Percentiles rank a stretch among this genome's conserved stretches.
phyloP scores from a whole-genome alignment of 2,113 vertebrate genomes.

The Hemibagrus wyckioides region DNA sequence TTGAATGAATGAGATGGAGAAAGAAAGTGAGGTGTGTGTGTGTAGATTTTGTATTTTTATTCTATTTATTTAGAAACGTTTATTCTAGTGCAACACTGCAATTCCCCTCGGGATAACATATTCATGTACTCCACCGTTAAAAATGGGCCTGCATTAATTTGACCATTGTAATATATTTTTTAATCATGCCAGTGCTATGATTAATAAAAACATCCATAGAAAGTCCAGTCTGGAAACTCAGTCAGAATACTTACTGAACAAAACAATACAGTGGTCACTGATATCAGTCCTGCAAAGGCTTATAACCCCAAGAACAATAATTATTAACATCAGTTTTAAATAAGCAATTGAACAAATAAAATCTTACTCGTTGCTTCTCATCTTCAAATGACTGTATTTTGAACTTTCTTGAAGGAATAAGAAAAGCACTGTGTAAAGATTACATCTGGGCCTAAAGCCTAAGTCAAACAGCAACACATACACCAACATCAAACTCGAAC shows the following conservation, averaged over 20 bases:
- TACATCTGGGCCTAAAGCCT: not conserved
- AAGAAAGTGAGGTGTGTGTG: too few relatives aligned
- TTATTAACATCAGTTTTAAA: not conserved
- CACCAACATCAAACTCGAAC: not conserved
- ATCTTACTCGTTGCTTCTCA: not conserved
- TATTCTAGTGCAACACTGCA: too few relatives aligned
- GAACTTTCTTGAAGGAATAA: not conserved
- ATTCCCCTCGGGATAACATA: not conserved
- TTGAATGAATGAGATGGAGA: too few relatives aligned
- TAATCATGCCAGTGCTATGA: not conserved
- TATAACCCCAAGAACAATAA: not conserved
- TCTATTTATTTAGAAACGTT: too few relatives aligned
- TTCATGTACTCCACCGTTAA: not conserved
- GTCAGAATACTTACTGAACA: not conserved
- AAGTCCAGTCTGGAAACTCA: not conserved
- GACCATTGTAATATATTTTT: not conserved
- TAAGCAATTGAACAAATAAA: not conserved
- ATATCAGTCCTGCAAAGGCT: not conserved
- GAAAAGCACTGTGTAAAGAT: not conserved
- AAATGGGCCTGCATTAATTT: not conserved
- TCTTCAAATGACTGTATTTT: constrained; percentile 2
- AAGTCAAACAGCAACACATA: not conserved
- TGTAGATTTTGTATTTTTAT: too few relatives aligned
- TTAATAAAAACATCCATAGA: not conserved
- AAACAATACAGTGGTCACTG: not conserved